Evolutionary conservation across 2,888 invertebrate species (phyloP).

Genomic region (Agriopis leucophaearia): DNA sequence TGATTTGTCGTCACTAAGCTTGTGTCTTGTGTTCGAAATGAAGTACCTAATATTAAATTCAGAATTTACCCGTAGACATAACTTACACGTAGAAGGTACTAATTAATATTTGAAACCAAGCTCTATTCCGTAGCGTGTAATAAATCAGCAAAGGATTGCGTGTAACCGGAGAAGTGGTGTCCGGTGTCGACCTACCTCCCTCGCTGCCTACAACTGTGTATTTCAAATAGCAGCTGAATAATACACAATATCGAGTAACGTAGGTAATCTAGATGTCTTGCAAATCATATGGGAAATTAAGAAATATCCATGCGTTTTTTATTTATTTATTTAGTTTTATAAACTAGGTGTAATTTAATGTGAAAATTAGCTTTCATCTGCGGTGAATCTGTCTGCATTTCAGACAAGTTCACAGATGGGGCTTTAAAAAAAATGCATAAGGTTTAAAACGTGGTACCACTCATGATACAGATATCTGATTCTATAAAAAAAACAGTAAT

Average conservation of each 20-base stretch:
- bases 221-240: conserved; percentile 51
- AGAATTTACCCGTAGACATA: conserved; percentile 23
- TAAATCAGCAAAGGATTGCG: conserved; percentile 69
- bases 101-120: conserved; percentile 56
- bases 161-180: conserved; percentile 75
- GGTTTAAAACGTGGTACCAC: neutral
- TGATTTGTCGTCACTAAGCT: too few relatives aligned
- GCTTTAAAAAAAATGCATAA: too few relatives aligned
- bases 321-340: too few relatives aligned
- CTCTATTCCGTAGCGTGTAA: conserved; percentile 59
- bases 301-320: conserved; percentile 6
- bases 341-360: neutral
- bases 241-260: conserved; percentile 57
- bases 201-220: conserved; percentile 58
- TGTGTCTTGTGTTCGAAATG: too few relatives aligned
- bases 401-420: too few relatives aligned
- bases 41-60: neutral
- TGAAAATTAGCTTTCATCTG: neutral
- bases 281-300: conserved; percentile 44
- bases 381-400: too few relatives aligned
- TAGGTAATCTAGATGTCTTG: conserved; percentile 46
- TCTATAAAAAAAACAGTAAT: too few relatives aligned
- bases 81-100: conserved; percentile 33
- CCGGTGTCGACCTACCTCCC: conserved; percentile 70
- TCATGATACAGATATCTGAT: neutral